phyloP scores from a whole-genome alignment of 2,113 vertebrate species.

The Sturnus vulgaris region DNA sequence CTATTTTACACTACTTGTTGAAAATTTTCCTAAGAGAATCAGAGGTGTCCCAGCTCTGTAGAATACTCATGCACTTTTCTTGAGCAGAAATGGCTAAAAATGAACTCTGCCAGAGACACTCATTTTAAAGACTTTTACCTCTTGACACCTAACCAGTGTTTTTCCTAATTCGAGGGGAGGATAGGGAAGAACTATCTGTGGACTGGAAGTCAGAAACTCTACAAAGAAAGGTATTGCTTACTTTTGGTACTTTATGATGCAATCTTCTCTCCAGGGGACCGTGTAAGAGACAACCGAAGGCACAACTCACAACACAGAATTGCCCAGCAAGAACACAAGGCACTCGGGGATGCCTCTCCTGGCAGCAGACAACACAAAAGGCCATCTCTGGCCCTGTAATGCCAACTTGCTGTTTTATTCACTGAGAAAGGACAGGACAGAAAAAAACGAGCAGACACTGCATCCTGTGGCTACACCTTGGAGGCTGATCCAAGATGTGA shows the following conservation, averaged over 20 bases:
- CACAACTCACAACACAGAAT: fast-evolving
- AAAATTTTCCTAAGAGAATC: neutral
- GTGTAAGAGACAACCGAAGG: neutral
- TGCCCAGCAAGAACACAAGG: neutral
- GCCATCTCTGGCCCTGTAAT: neutral
- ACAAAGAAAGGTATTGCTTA: neutral
- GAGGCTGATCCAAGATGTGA: neutral
- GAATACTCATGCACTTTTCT: neutral
- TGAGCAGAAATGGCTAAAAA: neutral
- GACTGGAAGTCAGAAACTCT: neutral
- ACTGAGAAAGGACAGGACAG: neutral
- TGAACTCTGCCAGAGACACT: neutral
- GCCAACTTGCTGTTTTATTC: neutral
- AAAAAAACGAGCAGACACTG: neutral
- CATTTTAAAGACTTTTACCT: neutral
- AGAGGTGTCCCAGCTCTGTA: neutral
- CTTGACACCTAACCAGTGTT: neutral
- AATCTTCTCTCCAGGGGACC: neutral
- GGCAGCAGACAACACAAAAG: neutral
- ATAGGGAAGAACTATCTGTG: neutral
- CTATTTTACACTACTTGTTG: neutral
- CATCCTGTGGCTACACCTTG: neutral
- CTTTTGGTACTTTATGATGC: neutral
- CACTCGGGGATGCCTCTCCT: fast-evolving
- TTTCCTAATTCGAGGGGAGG: neutral